Evolutionary conservation across 2,797 vertebrate species (phyloP).

Genomic region (Cephalopachus bancanus): DNA sequence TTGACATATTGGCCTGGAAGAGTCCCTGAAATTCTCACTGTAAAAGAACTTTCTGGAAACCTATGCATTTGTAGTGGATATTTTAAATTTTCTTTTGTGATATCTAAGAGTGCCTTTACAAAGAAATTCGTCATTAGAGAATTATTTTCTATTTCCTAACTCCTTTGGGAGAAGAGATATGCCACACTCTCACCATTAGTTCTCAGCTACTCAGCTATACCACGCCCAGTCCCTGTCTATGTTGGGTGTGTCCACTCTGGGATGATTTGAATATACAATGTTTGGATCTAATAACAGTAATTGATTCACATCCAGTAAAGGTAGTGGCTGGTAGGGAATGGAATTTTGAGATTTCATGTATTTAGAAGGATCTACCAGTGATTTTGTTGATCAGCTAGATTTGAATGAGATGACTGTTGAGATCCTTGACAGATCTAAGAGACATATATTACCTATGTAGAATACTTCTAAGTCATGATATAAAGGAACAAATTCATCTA

Average conservation of each 20-base stretch:
- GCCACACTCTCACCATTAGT: fast-evolving
- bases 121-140: neutral
- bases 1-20: neutral
- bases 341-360: neutral
- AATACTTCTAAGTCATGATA: neutral
- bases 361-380: neutral
- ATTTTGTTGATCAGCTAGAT: neutral
- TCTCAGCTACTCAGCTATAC: neutral
- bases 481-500: neutral
- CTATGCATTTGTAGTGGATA: neutral
- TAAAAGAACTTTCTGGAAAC: neutral
- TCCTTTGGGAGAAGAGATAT: neutral
- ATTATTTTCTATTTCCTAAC: neutral
- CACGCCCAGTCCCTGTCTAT: neutral
- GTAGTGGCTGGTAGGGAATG: neutral
- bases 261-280: neutral
- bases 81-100: neutral
- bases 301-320: neutral
- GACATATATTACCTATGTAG: neutral
- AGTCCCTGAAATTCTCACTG: neutral
- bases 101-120: neutral
- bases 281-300: too few relatives aligned
- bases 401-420: neutral
- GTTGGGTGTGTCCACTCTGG: too few relatives aligned
- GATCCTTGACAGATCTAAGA: neutral